Evolutionary conservation across 2,113 vertebrate species (phyloP).

Genomic region (Myrmecophaga tridactyla): DNA sequence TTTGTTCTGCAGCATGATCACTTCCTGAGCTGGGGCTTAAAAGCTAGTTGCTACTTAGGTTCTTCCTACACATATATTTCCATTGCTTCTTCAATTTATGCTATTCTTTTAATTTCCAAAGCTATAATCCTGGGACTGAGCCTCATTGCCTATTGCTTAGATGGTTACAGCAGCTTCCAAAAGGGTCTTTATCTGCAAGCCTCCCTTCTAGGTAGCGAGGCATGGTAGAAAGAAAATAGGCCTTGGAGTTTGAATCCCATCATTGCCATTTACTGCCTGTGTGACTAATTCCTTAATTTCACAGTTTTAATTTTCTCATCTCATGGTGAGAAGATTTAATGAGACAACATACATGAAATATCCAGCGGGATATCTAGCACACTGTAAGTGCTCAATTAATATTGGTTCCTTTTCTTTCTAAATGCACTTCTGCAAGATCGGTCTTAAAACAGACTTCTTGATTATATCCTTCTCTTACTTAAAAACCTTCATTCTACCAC

Average conservation of each 20-base stretch:
- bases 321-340: background rate
- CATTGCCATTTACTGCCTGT: background rate
- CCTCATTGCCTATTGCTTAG: background rate
- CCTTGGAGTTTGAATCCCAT: background rate
- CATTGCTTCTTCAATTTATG: background rate
- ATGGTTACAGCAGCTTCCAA: background rate
- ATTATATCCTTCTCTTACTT: background rate
- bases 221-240: background rate
- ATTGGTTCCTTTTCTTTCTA: background rate
- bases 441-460: background rate
- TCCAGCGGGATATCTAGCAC: background rate
- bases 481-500: background rate
- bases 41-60: background rate
- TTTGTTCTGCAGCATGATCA: background rate
- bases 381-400: background rate
- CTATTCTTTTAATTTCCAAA: constrained; percentile 13
- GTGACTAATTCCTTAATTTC: background rate
- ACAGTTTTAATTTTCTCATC: background rate
- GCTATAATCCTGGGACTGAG: background rate
- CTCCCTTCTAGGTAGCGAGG: background rate
- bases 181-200: background rate
- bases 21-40: background rate
- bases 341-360: background rate
- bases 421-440: background rate
- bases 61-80: background rate